phyloP scores from a whole-genome alignment of 2,113 vertebrate genomes.

The Tyto alba region DNA sequence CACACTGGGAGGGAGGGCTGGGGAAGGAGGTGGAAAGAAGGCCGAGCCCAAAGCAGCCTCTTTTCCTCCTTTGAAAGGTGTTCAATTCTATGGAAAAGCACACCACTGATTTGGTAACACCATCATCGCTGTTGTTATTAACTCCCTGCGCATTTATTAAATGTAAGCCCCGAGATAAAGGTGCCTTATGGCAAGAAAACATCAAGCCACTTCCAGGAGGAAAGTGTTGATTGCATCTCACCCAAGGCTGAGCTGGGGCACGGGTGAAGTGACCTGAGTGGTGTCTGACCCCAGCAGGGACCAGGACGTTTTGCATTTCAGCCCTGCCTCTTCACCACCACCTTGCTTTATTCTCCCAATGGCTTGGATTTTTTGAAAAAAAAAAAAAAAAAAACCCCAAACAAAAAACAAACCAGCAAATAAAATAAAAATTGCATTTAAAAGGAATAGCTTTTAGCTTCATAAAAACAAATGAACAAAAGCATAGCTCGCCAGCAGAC shows the following conservation, averaged over 20 bases:
- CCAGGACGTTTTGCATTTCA: background rate
- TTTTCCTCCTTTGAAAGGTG: background rate
- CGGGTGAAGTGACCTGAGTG: accelerated
- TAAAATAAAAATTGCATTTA: background rate
- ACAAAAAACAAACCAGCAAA: too few relatives aligned
- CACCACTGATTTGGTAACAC: accelerated
- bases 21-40: background rate
- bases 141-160: background rate
- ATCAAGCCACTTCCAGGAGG: background rate
- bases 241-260: background rate
- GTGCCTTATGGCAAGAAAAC: background rate
- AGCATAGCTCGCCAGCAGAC: background rate
- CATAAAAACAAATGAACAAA: background rate
- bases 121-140: background rate
- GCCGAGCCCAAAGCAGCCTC: background rate
- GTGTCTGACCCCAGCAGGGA: background rate
- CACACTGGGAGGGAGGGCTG: background rate
- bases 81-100: background rate
- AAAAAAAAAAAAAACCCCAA: too few relatives aligned
- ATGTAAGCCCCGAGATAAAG: background rate
- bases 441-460: background rate
- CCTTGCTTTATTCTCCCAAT: background rate
- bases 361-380: background rate
- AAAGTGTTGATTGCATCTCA: too few relatives aligned
- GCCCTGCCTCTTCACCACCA: background rate